Evolutionary conservation across 2,888 invertebrate genomes (phyloP), one percentile per base, ranked within the genome.

Genomic region (Drosophila barbarae): DNA sequence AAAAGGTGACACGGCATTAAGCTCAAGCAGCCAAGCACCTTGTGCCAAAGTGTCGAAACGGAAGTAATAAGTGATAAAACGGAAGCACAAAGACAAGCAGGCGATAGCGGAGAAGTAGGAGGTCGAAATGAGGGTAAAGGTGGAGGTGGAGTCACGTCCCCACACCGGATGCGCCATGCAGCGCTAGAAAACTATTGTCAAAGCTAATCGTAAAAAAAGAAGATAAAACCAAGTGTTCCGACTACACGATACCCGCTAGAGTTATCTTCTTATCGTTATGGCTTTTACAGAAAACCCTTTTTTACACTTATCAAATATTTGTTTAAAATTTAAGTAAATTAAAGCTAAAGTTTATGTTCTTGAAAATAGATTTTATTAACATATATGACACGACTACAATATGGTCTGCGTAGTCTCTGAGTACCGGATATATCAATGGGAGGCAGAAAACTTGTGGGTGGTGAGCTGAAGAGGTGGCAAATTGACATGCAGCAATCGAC

Each of bases 401-500:
- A 46, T 21, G 46, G 1, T 2, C 18, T 18, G 13, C 9, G 30
- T 21, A 7, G 30, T 32, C 18, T 3, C 5, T 32, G 5, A 47
- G 30, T 47, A 47, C 30, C 30, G 46, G 13, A 30, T 47, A 47
- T 32, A 13, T 21, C 30, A 32, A 47, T 47, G 15, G 30, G n/a
- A 6, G 18, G 53, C 12, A 30, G 7, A 23, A 30, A 32, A 59
- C 30, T 50, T 63, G 26, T 13, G 35, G 44, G 15, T n/a, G 46
- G 23, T 23, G 5, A 34, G 39, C 38, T 52, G 66, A 53, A 50
- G 50, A 38, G 55, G 38, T 60, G 49, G 71, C 80, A 73, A 79
- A 83, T 83, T 83, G 83, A 77, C 83, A 83, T 86, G 86, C 83
- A 85, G 86, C 85, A 75, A 86, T 80, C 82, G 81, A 84, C 86